A percentile compares a stretch with the other conserved stretches of the same genome.
Conservation (phyloP, 2,797 vertebrate species). For the Sphenopsis melanotis region DNA sequence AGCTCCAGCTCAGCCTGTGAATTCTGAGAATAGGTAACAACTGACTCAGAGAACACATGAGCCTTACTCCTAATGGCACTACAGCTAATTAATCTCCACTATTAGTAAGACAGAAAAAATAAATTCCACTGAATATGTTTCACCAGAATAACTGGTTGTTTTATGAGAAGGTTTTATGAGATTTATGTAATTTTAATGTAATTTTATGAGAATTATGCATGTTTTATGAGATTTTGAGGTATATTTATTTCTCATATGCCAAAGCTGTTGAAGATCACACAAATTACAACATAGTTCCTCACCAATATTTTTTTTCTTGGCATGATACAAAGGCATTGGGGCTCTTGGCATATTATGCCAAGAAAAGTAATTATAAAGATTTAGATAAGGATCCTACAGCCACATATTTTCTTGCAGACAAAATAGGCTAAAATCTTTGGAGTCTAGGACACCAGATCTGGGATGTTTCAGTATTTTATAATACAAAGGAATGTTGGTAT, state of each 20-base stretch:
- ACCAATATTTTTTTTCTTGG: neutral
- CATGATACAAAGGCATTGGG: neutral
- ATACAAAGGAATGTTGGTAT: neutral
- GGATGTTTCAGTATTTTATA: neutral
- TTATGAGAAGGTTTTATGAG: neutral
- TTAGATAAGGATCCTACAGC: neutral
- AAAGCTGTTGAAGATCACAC: neutral
- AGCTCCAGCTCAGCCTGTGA: neutral
- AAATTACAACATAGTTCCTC: neutral
- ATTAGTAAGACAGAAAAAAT: neutral
- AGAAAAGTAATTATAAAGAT: neutral
- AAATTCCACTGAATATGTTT: conserved; percentile 5
- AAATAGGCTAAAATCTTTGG: neutral
- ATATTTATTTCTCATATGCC: neutral
- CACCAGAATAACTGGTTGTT: neutral
- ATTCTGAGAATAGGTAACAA: neutral
- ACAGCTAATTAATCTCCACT: neutral
- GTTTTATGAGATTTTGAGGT: neutral
- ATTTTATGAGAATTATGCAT: neutral
- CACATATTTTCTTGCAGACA: neutral
- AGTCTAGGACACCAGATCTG: neutral
- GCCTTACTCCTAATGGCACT: conserved; percentile 4
- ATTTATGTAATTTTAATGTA: neutral
- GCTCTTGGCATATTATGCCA: neutral
- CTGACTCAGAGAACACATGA: conserved; percentile 4